Evolutionary conservation across 2,797 vertebrate species (phyloP).

Genomic region (Clamator glandarius): DNA sequence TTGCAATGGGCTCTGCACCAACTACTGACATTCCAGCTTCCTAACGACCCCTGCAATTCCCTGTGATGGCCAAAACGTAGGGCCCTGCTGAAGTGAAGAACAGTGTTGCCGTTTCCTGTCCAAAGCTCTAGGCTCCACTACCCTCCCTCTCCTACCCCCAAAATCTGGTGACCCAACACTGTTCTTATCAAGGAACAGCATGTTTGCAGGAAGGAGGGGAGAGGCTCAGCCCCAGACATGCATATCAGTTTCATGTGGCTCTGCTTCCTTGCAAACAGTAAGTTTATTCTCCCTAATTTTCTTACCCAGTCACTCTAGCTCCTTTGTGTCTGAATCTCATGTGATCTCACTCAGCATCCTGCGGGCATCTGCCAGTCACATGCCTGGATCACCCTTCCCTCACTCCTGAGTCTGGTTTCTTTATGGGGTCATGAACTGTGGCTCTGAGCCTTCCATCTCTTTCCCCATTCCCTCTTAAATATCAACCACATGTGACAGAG

Average conservation of each 20-base stretch:
- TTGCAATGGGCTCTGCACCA: background rate
- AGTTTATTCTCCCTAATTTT: background rate
- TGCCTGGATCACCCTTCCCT: rapidly evolving
- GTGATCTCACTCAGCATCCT: background rate
- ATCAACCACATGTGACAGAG: background rate
- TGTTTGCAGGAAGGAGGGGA: background rate
- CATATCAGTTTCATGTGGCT: background rate
- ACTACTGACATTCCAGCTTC: background rate
- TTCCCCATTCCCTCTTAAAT: background rate
- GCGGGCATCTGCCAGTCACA: background rate
- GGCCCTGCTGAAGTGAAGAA: background rate
- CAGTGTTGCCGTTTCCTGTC: background rate
- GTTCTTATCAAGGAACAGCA: background rate
- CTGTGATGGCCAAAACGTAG: rapidly evolving
- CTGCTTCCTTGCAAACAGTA: background rate
- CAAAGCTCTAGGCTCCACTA: background rate
- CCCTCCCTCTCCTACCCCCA: background rate
- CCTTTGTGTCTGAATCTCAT: background rate
- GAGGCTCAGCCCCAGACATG: background rate
- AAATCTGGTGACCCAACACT: background rate
- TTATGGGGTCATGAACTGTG: rapidly evolving
- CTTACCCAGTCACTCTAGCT: background rate
- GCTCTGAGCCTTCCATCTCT: background rate
- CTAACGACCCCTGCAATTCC: background rate
- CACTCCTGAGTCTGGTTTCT: background rate